Percentiles rank a stretch among this genome's conserved stretches.
These are phyloP conservation scores for Diloba caeruleocephala DNA, from an alignment of 2,888 invertebrate species.

Conservation along the genomic window DNA sequence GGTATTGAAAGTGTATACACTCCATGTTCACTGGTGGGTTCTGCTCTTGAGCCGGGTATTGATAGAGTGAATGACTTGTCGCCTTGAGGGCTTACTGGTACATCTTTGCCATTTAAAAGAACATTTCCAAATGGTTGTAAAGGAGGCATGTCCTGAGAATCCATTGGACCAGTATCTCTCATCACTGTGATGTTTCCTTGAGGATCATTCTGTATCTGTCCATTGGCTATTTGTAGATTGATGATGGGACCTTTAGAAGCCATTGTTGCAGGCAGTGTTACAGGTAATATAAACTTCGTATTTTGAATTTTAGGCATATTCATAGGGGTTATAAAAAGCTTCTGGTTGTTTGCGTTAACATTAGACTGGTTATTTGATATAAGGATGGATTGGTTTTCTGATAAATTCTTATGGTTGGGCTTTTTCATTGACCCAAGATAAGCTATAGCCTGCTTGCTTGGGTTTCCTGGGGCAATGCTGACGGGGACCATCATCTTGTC, in stretches of 20 bases:
- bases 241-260: conserved; percentile 90
- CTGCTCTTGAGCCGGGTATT: conserved; percentile 83
- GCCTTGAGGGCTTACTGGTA: conserved; percentile 71
- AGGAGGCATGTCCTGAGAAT: conserved; percentile 79
- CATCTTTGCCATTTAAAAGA: conserved; percentile 76
- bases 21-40: conserved; percentile 85
- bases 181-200: conserved; percentile 90
- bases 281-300: conserved; percentile 87
- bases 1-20: conserved; percentile 87
- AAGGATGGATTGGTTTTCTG: conserved; percentile 82
- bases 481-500: conserved; percentile 87
- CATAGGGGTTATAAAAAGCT: conserved; percentile 89
- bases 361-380: conserved; percentile 83
- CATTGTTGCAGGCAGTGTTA: conserved; percentile 86
- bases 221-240: conserved; percentile 92
- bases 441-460: conserved; percentile 85
- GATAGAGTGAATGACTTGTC: conserved; percentile 81
- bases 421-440: conserved; percentile 89
- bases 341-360: conserved; percentile 83
- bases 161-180: conserved; percentile 77
- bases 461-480: conserved; percentile 76
- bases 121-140: conserved; percentile 80
- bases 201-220: conserved; percentile 89
- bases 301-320: conserved; percentile 89
- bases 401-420: conserved; percentile 71